Conservation (phyloP, 2,113 vertebrate species). For the Pollimyrus isidori region DNA sequence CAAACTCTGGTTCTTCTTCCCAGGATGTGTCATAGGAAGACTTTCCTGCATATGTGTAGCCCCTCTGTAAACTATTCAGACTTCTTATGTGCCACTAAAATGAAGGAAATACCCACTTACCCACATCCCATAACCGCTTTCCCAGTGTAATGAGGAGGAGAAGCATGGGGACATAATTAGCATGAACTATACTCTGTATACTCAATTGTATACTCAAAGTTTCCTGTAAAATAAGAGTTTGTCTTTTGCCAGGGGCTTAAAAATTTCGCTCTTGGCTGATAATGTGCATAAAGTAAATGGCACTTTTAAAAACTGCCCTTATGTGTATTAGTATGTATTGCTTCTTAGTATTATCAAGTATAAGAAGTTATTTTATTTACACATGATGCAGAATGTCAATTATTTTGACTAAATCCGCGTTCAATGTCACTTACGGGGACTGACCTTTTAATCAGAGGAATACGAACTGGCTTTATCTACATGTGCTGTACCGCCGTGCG, state of each 20-base stretch:
- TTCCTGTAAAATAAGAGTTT: background rate
- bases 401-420: slow-evolving; percentile 1
- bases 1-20: background rate
- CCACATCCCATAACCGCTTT: background rate
- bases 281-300: background rate
- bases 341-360: background rate
- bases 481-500: background rate
- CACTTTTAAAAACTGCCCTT: background rate
- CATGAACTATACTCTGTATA: background rate
- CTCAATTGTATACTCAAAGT: background rate
- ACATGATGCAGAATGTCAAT: background rate
- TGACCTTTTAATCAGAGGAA: background rate
- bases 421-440: background rate
- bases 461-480: background rate
- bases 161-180: background rate
- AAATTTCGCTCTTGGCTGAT: background rate
- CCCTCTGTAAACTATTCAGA: background rate
- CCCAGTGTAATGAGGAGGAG: background rate
- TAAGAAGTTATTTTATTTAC: background rate
- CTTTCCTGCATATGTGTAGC: background rate
- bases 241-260: background rate
- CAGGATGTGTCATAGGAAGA: background rate
- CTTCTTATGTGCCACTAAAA: background rate
- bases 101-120: background rate
- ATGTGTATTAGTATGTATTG: background rate